A percentile compares a stretch with the other conserved stretches of the same genome.
Evolutionary conservation across 2,888 invertebrate species (phyloP).

Genomic region (Amphipoea lucens): DNA sequence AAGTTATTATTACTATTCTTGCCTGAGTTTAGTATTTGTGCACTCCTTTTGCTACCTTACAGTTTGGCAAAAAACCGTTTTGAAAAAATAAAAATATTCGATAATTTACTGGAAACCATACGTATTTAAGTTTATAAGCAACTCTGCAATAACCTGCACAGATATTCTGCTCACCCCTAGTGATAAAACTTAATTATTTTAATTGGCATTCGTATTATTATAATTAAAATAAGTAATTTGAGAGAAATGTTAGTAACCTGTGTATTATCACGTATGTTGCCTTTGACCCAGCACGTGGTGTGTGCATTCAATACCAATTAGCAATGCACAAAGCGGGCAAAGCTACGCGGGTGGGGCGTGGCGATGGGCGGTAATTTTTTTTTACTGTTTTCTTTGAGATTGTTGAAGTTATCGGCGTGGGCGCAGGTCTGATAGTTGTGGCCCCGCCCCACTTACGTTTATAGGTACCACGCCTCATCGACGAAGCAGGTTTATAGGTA

Average conservation of each 20-base stretch:
- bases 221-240: conserved; percentile 20
- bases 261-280: conserved; percentile 13
- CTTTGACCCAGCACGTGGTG: conserved; percentile 41
- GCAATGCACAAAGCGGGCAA: conserved; percentile 29
- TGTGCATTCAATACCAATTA: not conserved
- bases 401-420: conserved; percentile 13
- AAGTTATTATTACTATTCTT: not conserved
- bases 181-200: conserved; percentile 28
- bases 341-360: conserved; percentile 14
- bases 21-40: not conserved
- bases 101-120: not conserved
- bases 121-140: not conserved
- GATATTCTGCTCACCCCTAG: conserved; percentile 14
- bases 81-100: not conserved
- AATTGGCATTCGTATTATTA: conserved; percentile 22
- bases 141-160: conserved; percentile 22
- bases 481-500: not conserved
- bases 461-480: conserved; percentile 23
- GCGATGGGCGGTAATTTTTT: conserved; percentile 18
- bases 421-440: conserved; percentile 23
- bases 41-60: not conserved
- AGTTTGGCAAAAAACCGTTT: not conserved
- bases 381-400: conserved; percentile 10
- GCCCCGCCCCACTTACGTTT: conserved; percentile 27
- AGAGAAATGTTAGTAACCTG: conserved; percentile 47